phyloP scores from a whole-genome alignment of 2,113 vertebrate genomes.

The Sminthopsis crassicaudata region DNA sequence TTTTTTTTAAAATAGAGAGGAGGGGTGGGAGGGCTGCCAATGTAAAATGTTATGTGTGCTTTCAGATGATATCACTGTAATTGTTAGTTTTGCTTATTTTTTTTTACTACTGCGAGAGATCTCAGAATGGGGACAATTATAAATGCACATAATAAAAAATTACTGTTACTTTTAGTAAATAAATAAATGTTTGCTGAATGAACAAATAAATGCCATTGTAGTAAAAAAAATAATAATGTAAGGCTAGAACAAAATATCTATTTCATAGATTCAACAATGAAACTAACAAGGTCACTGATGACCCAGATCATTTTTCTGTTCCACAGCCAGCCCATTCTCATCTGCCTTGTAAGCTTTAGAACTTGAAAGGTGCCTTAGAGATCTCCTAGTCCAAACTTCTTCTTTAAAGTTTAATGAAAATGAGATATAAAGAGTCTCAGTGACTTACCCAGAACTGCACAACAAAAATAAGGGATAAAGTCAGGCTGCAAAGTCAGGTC shows the following conservation, averaged over 20 bases:
- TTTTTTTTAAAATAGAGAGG: not conserved
- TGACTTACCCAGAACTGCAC: not conserved
- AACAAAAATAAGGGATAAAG: not conserved
- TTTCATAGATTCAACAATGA: not conserved
- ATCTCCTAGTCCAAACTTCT: not conserved
- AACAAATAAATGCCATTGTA: not conserved
- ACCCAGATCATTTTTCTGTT: not conserved
- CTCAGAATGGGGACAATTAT: not conserved
- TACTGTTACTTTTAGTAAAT: not conserved
- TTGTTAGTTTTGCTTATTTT: not conserved
- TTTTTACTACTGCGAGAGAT: not conserved
- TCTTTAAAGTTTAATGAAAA: not conserved
- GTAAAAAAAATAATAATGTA: not conserved
- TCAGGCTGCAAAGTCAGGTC: not conserved
- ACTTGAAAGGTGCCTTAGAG: not conserved
- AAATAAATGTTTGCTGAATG: not conserved
- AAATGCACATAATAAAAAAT: not conserved
- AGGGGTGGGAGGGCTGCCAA: not conserved
- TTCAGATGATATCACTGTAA: not conserved
- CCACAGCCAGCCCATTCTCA: not conserved
- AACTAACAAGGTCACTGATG: not conserved
- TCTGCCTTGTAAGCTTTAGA: not conserved
- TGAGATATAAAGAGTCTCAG: not conserved
- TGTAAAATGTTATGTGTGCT: not conserved
- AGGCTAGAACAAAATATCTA: not conserved